Evolutionary conservation across 2,888 invertebrate species (phyloP).

Genomic region (Boloria selene): DNA sequence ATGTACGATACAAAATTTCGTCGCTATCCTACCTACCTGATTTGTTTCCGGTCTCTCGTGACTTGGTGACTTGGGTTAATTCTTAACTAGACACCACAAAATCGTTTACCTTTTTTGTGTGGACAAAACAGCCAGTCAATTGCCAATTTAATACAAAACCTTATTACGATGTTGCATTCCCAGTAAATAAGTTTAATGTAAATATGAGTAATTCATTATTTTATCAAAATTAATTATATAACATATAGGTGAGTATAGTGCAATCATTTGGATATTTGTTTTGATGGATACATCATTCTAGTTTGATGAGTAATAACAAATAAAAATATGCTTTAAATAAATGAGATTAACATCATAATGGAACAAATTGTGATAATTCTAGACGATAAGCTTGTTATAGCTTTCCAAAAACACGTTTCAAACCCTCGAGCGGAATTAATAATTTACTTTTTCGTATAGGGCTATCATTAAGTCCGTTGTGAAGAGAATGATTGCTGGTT

Average conservation of each 20-base stretch:
- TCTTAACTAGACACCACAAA: too few relatives aligned
- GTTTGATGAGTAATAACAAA: constrained; percentile 35
- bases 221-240: constrained; percentile 6
- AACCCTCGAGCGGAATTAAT: constrained; percentile 79
- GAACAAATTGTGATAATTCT: constrained; percentile 49
- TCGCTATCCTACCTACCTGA: too few relatives aligned
- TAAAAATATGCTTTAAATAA: constrained; percentile 45
- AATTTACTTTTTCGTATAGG: constrained; percentile 77
- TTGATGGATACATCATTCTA: constrained; percentile 26
- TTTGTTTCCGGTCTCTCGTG: too few relatives aligned
- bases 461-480: constrained; percentile 77
- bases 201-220: too few relatives aligned
- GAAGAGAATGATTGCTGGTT: constrained; percentile 76
- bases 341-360: constrained; percentile 50
- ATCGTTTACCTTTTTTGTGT: too few relatives aligned
- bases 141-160: too few relatives aligned
- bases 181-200: too few relatives aligned
- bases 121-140: too few relatives aligned
- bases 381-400: constrained; percentile 71
- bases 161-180: too few relatives aligned
- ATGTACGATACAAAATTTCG: too few relatives aligned
- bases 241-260: constrained; percentile 16
- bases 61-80: too few relatives aligned
- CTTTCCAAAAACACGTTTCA: constrained; percentile 71
- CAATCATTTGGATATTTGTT: constrained; percentile 24